phyloP scores from a whole-genome alignment of 1,140 invertebrate species.

The Neodiprion virginianus region DNA sequence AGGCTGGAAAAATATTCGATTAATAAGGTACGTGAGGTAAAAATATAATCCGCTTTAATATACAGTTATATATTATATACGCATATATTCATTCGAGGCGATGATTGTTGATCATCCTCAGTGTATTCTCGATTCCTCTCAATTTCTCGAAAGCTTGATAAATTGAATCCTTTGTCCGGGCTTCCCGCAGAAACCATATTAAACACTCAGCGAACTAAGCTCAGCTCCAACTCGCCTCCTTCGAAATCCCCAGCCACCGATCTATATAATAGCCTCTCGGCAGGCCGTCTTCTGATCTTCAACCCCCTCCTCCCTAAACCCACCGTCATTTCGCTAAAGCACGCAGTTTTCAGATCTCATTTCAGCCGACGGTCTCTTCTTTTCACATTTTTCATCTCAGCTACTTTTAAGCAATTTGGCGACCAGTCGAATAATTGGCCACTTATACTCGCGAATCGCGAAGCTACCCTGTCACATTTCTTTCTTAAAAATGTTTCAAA shows the following conservation, averaged over 20 bases:
- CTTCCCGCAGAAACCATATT: constrained; percentile 4
- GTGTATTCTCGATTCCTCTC: background rate
- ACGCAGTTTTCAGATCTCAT: background rate
- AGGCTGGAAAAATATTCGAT: background rate
- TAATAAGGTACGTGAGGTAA: background rate
- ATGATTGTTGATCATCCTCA: background rate
- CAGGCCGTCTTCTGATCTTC: background rate
- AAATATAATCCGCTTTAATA: background rate
- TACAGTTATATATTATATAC: no score
- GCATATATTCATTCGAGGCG: no score
- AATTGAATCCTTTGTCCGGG: constrained; percentile 4
- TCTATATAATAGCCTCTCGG: background rate
- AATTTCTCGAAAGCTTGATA: background rate
- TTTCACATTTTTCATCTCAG: background rate
- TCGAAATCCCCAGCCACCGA: background rate
- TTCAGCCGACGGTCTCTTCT: background rate
- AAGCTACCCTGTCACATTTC: background rate
- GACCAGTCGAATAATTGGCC: background rate
- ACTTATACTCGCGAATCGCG: background rate
- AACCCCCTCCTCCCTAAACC: background rate
- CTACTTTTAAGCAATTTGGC: background rate
- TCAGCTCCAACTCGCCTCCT: background rate
- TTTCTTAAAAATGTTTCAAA: background rate
- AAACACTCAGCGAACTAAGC: background rate
- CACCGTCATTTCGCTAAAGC: background rate